Evolutionary conservation across 2,888 invertebrate genomes (phyloP).

Genomic region (Lamellibrachia columna): DNA sequence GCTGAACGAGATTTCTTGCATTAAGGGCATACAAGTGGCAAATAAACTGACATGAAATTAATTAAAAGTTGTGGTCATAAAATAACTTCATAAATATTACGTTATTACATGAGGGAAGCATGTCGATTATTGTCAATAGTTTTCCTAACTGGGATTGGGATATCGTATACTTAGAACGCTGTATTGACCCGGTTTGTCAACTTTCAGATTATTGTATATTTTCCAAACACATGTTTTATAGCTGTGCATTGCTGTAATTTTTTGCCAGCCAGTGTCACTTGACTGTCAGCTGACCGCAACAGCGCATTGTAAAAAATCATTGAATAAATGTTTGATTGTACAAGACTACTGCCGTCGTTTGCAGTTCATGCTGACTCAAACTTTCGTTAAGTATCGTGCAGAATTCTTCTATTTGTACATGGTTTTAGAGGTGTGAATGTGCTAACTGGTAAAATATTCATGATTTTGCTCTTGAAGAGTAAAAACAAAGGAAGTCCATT

Average conservation of each 20-base stretch:
- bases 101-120: not conserved
- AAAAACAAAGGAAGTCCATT: no score
- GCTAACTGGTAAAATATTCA: no score
- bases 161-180: not conserved
- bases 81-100: not conserved
- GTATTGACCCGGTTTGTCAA: not conserved
- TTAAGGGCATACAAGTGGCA: not conserved
- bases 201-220: constrained; percentile 12
- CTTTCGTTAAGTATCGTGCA: not conserved
- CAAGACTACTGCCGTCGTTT: not conserved
- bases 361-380: not conserved
- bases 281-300: not conserved
- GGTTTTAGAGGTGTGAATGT: no score
- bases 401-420: not conserved
- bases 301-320: not conserved
- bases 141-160: not conserved
- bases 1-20: not conserved
- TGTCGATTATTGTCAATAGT: not conserved
- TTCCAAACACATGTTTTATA: not conserved
- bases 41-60: not conserved
- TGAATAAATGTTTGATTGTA: constrained; percentile 16
- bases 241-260: not conserved
- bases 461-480: no score
- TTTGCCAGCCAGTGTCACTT: not conserved
- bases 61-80: not conserved